A percentile compares a stretch with the other conserved stretches of the same genome.
These are phyloP conservation scores for Cossypha caffra DNA, from an alignment of 2,797 vertebrate species.

Conservation along the genomic window DNA sequence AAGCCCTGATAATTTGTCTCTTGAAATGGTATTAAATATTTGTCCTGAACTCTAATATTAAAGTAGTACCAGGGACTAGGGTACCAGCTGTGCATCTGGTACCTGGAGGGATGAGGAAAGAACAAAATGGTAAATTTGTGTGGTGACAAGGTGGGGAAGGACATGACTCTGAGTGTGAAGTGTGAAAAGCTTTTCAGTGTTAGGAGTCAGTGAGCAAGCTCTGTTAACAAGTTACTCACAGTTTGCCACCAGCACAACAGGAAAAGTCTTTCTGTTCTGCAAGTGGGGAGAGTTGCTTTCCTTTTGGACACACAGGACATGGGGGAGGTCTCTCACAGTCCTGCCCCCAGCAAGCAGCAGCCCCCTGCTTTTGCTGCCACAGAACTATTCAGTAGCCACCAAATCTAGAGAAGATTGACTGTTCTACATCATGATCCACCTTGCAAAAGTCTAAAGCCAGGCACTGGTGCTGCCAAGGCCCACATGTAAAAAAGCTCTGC, in stretches of 20 bases:
- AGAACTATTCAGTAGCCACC: neutral
- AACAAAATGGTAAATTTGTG: neutral
- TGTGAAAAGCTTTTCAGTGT: neutral
- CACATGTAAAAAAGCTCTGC: neutral
- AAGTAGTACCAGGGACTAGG: neutral
- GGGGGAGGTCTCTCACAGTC: neutral
- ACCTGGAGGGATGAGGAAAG: neutral
- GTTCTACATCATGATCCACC: neutral
- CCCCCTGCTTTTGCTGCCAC: neutral
- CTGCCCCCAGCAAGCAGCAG: neutral
- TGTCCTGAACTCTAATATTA: neutral
- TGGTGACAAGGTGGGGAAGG: neutral
- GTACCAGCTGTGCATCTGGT: neutral
- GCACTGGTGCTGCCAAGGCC: neutral
- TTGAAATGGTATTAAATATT: neutral
- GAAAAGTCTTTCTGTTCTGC: neutral
- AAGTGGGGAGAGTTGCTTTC: neutral
- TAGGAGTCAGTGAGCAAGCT: neutral
- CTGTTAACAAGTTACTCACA: neutral
- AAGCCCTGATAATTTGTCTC: neutral
- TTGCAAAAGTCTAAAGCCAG: neutral
- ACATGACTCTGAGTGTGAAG: rapidly evolving
- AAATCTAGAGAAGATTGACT: neutral
- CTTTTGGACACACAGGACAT: rapidly evolving
- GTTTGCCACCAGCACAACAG: neutral